Evolutionary conservation across 2,888 invertebrate genomes (phyloP), one percentile per base, ranked within the genome.

Genomic region (Eumacrocentrus americanus): DNA sequence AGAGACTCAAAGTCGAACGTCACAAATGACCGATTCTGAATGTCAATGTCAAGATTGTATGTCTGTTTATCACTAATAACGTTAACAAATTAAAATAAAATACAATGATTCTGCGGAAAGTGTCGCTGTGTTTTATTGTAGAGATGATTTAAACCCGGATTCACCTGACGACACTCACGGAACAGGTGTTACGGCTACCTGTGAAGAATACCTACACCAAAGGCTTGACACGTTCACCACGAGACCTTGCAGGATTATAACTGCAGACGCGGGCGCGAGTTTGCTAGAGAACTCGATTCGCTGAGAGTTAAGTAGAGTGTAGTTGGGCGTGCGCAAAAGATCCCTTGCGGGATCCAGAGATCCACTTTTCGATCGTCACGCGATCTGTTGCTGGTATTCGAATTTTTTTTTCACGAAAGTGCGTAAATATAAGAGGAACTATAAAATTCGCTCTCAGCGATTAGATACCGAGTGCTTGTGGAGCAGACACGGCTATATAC

Each of bases 331-430:
- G 55, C 23, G 34, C 16, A 23, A 55, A 47, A 29, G 20, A 37
- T 23, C 16, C 14, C 29, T 47, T 16, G 23, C 46, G 14, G 14
- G 35, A 47, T 35, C 34, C 37, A 22, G n/a, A n/a, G n/a, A n/a
- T n/a, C n/a, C n/a, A n/a, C n/a, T n/a, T n/a, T 37, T 35, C 55
- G 55, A 56, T 37, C 46, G 47, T 20, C 47, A 56, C 55, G 55
- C 47, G 47, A 56, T 47, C 55, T 56, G 35, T 23, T 35, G 55
- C 55, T 22, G 46, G 35, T 47, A 38, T 47, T 38, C 38, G 22
- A 16, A 46, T 22, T 38, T 18, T 52, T 52, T 52, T 20, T 20
- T 38, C 14, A 23, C 38, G 16, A 7, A 11, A 38, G 12, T 12
- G n/a, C 7, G 23, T 38, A 12, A 14, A 38, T 12, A 25, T 23